A percentile compares a stretch with the other conserved stretches of the same genome.
Evolutionary conservation across 2,888 invertebrate genomes (phyloP).

Genomic region (Boloria selene): DNA sequence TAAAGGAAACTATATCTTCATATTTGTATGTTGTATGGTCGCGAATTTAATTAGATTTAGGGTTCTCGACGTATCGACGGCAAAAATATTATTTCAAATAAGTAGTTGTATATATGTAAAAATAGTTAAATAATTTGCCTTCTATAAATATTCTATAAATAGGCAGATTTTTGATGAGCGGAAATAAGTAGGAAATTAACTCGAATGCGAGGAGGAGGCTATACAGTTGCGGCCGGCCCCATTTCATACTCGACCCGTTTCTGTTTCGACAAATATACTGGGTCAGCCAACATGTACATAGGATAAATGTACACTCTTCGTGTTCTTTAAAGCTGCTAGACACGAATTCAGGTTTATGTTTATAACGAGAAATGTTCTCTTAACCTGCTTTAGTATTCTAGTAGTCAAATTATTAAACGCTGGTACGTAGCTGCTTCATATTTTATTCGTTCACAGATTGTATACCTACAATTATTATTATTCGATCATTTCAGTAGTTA

Average conservation of each 20-base stretch:
- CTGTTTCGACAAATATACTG: constrained; percentile 30
- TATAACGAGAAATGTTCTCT: neutral
- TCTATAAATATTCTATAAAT: neutral
- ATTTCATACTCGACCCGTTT: constrained; percentile 37
- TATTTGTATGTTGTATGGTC: too few species aligned
- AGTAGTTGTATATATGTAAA: too few species aligned
- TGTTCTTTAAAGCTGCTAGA: neutral
- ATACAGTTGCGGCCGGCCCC: constrained; percentile 31
- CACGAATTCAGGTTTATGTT: neutral
- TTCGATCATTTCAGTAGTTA: constrained; percentile 5
- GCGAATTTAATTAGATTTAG: too few species aligned
- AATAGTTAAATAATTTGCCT: too few species aligned
- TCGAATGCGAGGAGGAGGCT: constrained; percentile 22
- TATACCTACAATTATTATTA: neutral
- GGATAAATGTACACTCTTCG: constrained; percentile 15
- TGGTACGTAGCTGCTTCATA: neutral
- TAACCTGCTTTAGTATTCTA: neutral
- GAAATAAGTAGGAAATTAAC: constrained; percentile 32
- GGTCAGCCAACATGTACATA: constrained; percentile 23
- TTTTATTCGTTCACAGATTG: neutral
- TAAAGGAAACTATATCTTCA: neutral
- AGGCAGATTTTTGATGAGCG: constrained; percentile 1
- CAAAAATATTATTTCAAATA: too few species aligned
- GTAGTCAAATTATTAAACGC: neutral
- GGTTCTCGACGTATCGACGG: too few species aligned